Evolutionary conservation across 2,797 vertebrate species (phyloP).

Genomic region (Ceryle rudis): DNA sequence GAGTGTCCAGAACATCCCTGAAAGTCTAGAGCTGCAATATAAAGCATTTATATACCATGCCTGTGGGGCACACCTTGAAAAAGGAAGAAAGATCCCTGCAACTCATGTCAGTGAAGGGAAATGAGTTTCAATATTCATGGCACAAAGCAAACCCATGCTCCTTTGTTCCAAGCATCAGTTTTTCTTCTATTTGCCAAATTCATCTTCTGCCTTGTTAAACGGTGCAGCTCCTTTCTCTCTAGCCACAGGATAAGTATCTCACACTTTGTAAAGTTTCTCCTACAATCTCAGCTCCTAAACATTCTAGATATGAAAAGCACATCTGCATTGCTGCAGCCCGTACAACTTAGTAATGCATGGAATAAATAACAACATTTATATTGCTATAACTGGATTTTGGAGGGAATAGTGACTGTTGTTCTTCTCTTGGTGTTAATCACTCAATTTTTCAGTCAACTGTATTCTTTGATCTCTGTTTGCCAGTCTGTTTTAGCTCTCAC

Average conservation of each 20-base stretch:
- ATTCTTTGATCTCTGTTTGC: neutral
- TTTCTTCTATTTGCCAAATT: neutral
- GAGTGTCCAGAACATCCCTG: neutral
- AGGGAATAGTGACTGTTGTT: neutral
- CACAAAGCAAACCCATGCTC: neutral
- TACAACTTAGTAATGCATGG: fast-evolving
- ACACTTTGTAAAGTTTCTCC: neutral
- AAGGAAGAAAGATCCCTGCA: neutral
- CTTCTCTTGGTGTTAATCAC: neutral
- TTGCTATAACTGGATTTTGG: neutral
- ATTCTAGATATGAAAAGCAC: neutral
- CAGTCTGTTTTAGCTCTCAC: neutral
- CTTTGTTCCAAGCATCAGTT: neutral
- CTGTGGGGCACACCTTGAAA: neutral
- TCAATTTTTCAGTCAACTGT: neutral
- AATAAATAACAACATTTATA: neutral
- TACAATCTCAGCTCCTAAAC: neutral
- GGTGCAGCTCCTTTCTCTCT: neutral
- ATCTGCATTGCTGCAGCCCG: neutral
- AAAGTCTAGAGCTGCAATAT: neutral
- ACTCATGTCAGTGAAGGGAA: neutral
- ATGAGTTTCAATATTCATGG: neutral
- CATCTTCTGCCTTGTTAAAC: neutral
- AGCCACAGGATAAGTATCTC: neutral
- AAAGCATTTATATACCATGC: neutral